Base-by-base conservation (phyloP, 2,888 invertebrate genomes). In the Agonopterix heracliana region DNA sequence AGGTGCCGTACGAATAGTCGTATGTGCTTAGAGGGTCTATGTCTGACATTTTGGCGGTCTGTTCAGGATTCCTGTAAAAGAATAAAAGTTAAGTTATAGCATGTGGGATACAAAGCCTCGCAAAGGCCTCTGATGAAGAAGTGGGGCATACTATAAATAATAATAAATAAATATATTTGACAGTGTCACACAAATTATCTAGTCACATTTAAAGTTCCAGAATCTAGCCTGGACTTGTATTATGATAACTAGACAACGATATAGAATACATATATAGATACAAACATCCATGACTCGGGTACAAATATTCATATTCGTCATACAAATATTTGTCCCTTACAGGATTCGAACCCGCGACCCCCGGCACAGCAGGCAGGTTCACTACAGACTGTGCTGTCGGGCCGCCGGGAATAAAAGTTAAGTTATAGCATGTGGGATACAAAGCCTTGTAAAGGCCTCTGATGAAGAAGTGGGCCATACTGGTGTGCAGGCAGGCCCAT, bases 11-110 rank as follows among this genome's bases (percentile, higher is more conserved):
- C 0, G 66, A 58, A 54, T 72, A 74, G 7, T 73, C 75, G 5
- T 77, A 82, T 0, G 63, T 66, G 48, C 74, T 77, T 2, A 85
- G 57, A 0, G 85, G 85, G 38, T 85, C 85, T 1, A 80, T 46
- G 2, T 83, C 54, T 2, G 58, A 51, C 34, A 65, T 52, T 66
- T 63, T 35, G 71, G 75, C 76, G 77, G 80, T 54, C 59, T 71
- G 49, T 26, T 40, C 41, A n/a, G n/a, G 41, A 1, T 26, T 26
- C 26, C 26, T 26, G 26, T 26, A 26, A 26, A 26, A 26, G 2
- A 17, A 17, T 17, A 17, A 17, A 17, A 41, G 12, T 7, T 10
- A 26, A 2, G 10, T 55, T 47, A 36, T 2, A 12, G 47, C 17
- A 63, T 64, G 63, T 42, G 57, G 56, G 44, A 40, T 48, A 53